Conservation (phyloP, 1,140 invertebrate species). For the Saccostrea echinata region DNA sequence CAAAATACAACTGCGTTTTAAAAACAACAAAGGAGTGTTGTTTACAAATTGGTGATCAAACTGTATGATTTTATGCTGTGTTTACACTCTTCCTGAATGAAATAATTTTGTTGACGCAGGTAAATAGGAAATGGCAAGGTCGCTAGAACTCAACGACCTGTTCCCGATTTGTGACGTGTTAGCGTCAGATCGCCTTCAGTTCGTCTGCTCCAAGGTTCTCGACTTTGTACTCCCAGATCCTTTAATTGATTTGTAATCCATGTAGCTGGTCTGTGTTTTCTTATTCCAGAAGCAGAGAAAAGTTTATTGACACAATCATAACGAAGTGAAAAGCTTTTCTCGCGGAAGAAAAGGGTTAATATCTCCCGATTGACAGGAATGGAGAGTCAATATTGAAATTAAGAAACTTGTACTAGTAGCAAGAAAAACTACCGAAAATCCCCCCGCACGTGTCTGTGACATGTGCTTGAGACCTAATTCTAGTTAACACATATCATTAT, state of each 20-base stretch:
- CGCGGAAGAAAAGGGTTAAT: conserved; percentile 2
- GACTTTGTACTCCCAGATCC: not conserved
- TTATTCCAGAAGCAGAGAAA: conserved; percentile 16
- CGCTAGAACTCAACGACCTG: conserved; percentile 4
- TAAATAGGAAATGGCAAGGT: not conserved
- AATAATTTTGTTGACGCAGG: conserved; percentile 7
- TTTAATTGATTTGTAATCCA: conserved; percentile 35
- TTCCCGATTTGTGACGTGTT: not conserved
- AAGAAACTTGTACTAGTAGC: not conserved
- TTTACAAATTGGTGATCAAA: not conserved
- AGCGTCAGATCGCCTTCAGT: not conserved
- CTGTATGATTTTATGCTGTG: not conserved
- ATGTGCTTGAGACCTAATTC: not conserved
- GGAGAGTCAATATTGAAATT: conserved; percentile 16
- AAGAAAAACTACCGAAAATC: not conserved
- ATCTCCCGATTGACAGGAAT: not conserved
- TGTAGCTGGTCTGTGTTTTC: conserved; percentile 11
- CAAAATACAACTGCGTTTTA: not conserved
- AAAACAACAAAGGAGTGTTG: conserved; percentile 12
- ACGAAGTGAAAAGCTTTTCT: not conserved
- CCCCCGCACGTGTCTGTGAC: not conserved
- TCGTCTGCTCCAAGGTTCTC: not conserved
- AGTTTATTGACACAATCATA: not conserved
- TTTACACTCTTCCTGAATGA: conserved; percentile 20
- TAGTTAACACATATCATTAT: no score